Conservation (phyloP, 1,140 invertebrate species). For the Augochlora pura region DNA sequence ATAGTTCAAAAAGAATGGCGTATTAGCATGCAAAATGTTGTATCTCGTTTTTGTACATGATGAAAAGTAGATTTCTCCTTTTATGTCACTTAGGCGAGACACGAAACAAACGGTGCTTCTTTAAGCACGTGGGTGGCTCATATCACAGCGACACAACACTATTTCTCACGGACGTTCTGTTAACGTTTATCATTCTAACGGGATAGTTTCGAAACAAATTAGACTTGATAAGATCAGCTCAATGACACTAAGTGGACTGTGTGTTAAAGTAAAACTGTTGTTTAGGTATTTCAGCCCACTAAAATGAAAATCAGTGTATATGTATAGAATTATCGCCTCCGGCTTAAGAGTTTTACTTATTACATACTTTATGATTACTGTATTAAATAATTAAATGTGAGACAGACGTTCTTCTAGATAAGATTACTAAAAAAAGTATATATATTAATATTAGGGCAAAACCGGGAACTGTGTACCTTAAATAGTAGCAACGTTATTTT, state of each 20-base stretch:
- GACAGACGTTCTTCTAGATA: slow-evolving; percentile 58
- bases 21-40: slow-evolving; percentile 19
- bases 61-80: slow-evolving; percentile 55
- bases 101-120: slow-evolving; percentile 25
- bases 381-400: slow-evolving; percentile 64
- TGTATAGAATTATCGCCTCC: slow-evolving; percentile 68
- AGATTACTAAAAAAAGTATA: slow-evolving; percentile 49
- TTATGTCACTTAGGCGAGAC: slow-evolving; percentile 50
- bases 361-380: slow-evolving; percentile 62
- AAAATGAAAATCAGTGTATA: slow-evolving; percentile 64
- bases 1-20: slow-evolving; percentile 21
- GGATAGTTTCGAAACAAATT: slow-evolving; percentile 43
- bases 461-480: slow-evolving; percentile 44
- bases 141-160: slow-evolving; percentile 41
- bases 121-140: slow-evolving; percentile 22
- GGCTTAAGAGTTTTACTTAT: slow-evolving; percentile 65
- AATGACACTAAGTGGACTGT: slow-evolving; percentile 74
- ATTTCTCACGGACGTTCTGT: slow-evolving; percentile 35
- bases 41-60: slow-evolving; percentile 44
- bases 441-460: slow-evolving; percentile 45
- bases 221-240: slow-evolving; percentile 74
- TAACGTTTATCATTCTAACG: slow-evolving; percentile 35
- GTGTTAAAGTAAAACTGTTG: slow-evolving; percentile 64
- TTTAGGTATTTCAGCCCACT: slow-evolving; percentile 66
- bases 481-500: slow-evolving; percentile 48